phyloP scores from a whole-genome alignment of 1,140 invertebrate genomes.

The Helicoverpa armigera region DNA sequence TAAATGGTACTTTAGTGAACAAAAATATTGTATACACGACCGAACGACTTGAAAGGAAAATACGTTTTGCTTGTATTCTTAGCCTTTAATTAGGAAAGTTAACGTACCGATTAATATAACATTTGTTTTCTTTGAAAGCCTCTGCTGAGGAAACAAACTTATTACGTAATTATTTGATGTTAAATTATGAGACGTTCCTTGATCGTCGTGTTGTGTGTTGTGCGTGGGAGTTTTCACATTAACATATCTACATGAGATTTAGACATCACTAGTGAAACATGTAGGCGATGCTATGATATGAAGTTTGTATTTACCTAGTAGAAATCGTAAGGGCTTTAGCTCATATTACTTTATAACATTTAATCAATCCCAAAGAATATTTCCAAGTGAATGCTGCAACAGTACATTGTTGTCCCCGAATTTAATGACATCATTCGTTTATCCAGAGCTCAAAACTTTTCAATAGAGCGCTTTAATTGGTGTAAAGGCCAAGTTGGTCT shows the following conservation, averaged over 20 bases:
- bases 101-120: conserved; percentile 4
- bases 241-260: no score
- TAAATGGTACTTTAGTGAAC: conserved; percentile 9
- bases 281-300: no score
- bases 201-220: no score
- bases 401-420: no score
- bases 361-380: no score
- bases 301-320: no score
- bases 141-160: neutral
- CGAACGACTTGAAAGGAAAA: neutral
- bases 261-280: no score
- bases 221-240: no score
- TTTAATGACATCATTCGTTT: neutral
- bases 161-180: neutral
- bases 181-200: no score
- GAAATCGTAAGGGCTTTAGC: no score
- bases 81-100: conserved; percentile 1
- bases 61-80: neutral
- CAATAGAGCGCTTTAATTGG: neutral
- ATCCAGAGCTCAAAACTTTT: neutral
- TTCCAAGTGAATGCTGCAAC: no score
- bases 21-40: neutral
- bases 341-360: no score
- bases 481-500: conserved; percentile 1
- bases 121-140: neutral